Conservation (phyloP, 2,888 invertebrate genomes). For the Archaeoteleia sp. region DNA sequence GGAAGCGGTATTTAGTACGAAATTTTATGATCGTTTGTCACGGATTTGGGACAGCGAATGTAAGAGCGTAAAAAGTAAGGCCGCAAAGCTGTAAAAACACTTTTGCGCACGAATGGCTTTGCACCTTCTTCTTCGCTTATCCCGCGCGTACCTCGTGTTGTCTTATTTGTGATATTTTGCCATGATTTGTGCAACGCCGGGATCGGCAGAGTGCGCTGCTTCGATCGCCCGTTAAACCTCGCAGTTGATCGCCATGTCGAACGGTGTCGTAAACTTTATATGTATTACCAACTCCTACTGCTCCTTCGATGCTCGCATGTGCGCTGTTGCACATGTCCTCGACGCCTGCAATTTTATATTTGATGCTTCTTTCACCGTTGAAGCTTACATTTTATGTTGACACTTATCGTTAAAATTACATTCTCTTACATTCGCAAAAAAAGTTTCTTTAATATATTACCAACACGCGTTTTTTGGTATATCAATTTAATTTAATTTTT, state of each 20-base stretch:
- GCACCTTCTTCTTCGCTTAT: conserved; percentile 3
- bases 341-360: conserved; percentile 45
- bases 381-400: conserved; percentile 47
- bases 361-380: conserved; percentile 46
- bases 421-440: conserved; percentile 29
- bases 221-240: conserved; percentile 71
- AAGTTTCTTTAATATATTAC: conserved; percentile 24
- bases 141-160: conserved; percentile 9
- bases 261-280: conserved; percentile 71
- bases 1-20: conserved; percentile 14
- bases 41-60: conserved; percentile 52
- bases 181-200: conserved; percentile 53
- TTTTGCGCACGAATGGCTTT: conserved; percentile 4
- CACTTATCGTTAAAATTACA: conserved; percentile 44
- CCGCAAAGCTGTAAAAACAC: conserved; percentile 18
- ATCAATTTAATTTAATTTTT: conserved; percentile 32
- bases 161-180: conserved; percentile 51
- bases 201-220: conserved; percentile 43
- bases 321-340: conserved; percentile 38
- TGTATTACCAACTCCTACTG: conserved; percentile 61
- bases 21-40: conserved; percentile 35
- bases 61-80: conserved; percentile 7
- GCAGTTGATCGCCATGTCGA: conserved; percentile 73
- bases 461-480: conserved; percentile 22
- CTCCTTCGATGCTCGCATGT: conserved; percentile 48